phyloP scores from a whole-genome alignment of 1,140 invertebrate genomes.

The Zaprionus capensis region DNA sequence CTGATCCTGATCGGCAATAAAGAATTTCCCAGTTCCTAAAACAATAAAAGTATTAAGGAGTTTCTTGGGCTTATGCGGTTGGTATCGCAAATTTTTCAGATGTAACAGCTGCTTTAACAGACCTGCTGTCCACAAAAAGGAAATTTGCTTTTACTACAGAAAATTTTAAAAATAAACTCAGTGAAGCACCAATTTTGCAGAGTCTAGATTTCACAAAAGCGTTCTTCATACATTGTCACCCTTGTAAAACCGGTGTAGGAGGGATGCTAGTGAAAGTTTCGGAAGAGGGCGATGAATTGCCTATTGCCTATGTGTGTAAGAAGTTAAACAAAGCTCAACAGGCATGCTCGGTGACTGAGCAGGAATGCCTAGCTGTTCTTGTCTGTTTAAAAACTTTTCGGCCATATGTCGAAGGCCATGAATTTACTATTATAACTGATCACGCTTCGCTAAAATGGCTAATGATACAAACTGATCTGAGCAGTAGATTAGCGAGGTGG shows the following conservation, averaged over 20 bases:
- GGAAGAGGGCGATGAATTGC: conserved; percentile 7
- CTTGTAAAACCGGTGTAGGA: conserved; percentile 21
- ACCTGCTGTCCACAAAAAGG: neutral
- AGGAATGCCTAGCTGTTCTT: conserved; percentile 12
- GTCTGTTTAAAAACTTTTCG: conserved; percentile 21
- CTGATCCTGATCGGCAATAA: neutral
- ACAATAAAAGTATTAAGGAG: neutral
- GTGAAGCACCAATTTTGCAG: conserved; percentile 7
- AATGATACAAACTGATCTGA: conserved; percentile 18
- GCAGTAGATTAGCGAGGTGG: conserved; percentile 8
- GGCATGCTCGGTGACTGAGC: conserved; percentile 23
- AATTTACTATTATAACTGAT: conserved; percentile 5
- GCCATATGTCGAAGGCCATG: conserved; percentile 14
- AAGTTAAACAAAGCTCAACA: conserved; percentile 22
- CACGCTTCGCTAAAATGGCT: conserved; percentile 8
- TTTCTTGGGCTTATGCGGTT: neutral
- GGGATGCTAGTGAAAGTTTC: conserved; percentile 9
- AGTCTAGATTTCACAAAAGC: conserved; percentile 1
- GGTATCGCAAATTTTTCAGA: neutral
- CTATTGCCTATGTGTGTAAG: conserved; percentile 8
- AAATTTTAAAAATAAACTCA: neutral
- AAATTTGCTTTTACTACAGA: neutral
- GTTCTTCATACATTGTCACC: conserved; percentile 26
- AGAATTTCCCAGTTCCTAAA: neutral
- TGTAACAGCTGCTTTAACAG: neutral